These are phyloP conservation scores for Electrona antarctica DNA, from an alignment of 2,113 vertebrate genomes.

Conservation along the genomic window DNA sequence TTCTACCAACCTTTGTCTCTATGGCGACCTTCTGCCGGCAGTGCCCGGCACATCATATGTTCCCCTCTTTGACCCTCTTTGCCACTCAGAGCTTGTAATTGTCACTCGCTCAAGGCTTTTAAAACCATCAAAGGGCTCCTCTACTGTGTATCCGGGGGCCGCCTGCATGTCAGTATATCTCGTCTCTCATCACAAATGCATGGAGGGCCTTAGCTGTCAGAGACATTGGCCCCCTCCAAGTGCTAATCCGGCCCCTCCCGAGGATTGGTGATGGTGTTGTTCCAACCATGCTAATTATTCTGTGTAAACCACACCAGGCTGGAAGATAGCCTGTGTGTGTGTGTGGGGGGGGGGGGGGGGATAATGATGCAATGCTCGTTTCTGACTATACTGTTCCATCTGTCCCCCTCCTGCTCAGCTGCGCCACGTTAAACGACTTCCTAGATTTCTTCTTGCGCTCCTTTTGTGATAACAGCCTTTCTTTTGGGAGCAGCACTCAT, in stretches of 20 bases:
- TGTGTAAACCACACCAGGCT: conserved; percentile 60
- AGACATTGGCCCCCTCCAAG: conserved; percentile 63
- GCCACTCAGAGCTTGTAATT: conserved; percentile 68
- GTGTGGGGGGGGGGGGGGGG: conserved; percentile 11
- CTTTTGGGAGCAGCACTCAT: not conserved
- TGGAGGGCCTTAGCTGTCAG: conserved; percentile 55
- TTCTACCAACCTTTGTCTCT: conserved; percentile 37
- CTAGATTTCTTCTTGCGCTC: not conserved
- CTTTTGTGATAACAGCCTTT: conserved; percentile 28
- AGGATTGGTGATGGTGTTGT: conserved; percentile 36
- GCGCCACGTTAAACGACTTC: conserved; percentile 5
- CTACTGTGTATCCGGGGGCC: conserved; percentile 17
- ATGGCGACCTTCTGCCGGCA: conserved; percentile 52
- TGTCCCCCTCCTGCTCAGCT: conserved; percentile 2
- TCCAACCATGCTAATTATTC: conserved; percentile 76
- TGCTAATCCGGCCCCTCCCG: conserved; percentile 66
- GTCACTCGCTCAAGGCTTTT: conserved; percentile 69
- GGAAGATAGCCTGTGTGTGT: conserved; percentile 47
- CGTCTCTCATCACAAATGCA: conserved; percentile 58
- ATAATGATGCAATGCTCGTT: conserved; percentile 43
- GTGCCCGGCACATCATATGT: conserved; percentile 47
- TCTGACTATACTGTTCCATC: conserved; percentile 36
- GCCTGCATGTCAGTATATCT: conserved; percentile 65
- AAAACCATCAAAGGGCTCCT: conserved; percentile 65
- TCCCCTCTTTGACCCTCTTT: conserved; percentile 65